Conservation (phyloP, 1,140 invertebrate genomes). For the Limonius californicus region DNA sequence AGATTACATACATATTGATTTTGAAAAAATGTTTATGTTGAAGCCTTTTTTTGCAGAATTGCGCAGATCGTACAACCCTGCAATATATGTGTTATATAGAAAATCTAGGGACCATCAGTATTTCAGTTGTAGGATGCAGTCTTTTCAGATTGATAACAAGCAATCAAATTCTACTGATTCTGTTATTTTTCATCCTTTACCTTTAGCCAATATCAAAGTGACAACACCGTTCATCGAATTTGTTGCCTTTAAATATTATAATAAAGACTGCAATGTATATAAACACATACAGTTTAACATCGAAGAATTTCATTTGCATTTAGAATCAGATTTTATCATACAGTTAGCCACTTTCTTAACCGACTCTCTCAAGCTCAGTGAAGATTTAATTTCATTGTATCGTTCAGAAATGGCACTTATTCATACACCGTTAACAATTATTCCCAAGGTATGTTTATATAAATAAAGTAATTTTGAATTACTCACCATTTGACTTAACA, state of each 20-base stretch:
- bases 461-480: not conserved
- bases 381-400: constrained; percentile 27
- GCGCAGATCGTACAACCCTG: constrained; percentile 69
- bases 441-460: constrained; percentile 24
- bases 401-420: constrained; percentile 36
- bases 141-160: constrained; percentile 76
- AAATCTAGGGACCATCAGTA: constrained; percentile 66
- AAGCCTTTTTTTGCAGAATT: constrained; percentile 82
- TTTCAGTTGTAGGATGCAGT: constrained; percentile 62
- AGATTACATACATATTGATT: constrained; percentile 74
- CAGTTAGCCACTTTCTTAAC: constrained; percentile 38
- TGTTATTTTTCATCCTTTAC: constrained; percentile 64
- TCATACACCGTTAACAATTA: constrained; percentile 28
- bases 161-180: constrained; percentile 71
- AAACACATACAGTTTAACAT: constrained; percentile 69
- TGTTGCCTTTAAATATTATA: constrained; percentile 54
- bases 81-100: constrained; percentile 69
- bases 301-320: constrained; percentile 68
- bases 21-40: constrained; percentile 82
- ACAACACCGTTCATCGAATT: constrained; percentile 65
- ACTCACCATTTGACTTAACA: not conserved
- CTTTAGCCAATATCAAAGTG: constrained; percentile 44
- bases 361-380: constrained; percentile 31
- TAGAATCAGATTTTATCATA: constrained; percentile 71
- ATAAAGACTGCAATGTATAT: constrained; percentile 52